Percentiles rank a stretch among this genome's conserved stretches.
Evolutionary conservation across 2,888 invertebrate genomes (phyloP).

Genomic region (Ecdyonurus torrentis): DNA sequence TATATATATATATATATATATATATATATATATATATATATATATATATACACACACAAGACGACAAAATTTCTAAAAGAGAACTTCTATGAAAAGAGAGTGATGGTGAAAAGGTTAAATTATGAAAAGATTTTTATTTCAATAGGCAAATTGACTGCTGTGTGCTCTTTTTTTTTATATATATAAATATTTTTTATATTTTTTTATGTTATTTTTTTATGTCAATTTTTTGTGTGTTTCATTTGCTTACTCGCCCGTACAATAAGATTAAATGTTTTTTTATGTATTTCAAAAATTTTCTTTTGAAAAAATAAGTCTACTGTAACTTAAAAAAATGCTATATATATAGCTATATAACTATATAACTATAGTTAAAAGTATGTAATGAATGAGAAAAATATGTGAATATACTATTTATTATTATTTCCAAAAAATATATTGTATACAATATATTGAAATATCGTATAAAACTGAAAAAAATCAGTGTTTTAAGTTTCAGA

Average conservation of each 20-base stretch:
- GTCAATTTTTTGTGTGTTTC: not conserved
- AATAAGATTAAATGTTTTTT: not conserved
- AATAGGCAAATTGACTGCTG: slow-evolving; percentile 4
- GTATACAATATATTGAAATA: no score
- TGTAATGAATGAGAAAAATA: no score
- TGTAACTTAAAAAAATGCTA: not conserved
- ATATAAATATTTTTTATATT: not conserved
- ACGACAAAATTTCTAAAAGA: slow-evolving; percentile 3
- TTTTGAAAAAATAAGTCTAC: not conserved
- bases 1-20: not conserved
- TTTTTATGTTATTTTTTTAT: not conserved
- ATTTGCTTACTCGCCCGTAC: not conserved
- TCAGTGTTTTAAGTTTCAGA: no score
- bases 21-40: not conserved
- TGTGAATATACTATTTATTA: no score
- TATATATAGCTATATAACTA: not conserved
- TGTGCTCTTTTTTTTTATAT: slow-evolving; percentile 1
- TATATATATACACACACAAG: not conserved
- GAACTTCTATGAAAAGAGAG: slow-evolving; percentile 2
- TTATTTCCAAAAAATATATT: no score
- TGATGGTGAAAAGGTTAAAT: slow-evolving; percentile 4
- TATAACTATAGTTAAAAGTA: not conserved
- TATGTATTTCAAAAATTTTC: not conserved
- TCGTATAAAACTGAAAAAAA: no score
- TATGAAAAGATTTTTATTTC: slow-evolving; percentile 4